Evolutionary conservation across 1,140 invertebrate genomes (phyloP).

Genomic region (Lepidurus couesii): DNA sequence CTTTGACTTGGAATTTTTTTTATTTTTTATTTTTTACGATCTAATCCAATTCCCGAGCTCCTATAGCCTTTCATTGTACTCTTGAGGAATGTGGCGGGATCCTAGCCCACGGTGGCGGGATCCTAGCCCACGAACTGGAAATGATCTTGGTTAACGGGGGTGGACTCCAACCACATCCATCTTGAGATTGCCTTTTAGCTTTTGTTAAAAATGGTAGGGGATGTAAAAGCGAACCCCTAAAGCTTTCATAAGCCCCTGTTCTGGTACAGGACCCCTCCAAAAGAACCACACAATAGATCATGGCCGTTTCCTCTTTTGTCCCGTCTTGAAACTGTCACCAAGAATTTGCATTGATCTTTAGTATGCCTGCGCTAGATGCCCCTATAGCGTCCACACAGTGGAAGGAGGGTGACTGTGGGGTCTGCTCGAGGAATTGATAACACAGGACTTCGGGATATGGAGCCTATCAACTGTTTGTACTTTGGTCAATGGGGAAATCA

Average conservation of each 20-base stretch:
- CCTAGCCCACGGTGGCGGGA: no score
- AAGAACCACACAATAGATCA: slow-evolving; percentile 9
- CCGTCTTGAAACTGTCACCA: slow-evolving; percentile 9
- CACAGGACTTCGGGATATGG: no score
- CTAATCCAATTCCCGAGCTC: no score
- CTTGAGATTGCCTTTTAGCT: slow-evolving; percentile 4
- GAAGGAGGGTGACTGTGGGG: no score
- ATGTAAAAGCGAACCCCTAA: not conserved
- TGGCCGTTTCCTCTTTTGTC: not conserved
- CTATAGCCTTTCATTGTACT: no score
- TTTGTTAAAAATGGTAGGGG: not conserved
- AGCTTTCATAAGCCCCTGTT: not conserved
- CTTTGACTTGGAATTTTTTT: no score
- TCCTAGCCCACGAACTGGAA: not conserved
- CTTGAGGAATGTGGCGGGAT: no score
- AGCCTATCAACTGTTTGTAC: no score
- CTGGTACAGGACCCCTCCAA: not conserved
- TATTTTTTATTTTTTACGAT: no score
- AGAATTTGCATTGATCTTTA: not conserved
- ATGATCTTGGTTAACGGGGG: not conserved
- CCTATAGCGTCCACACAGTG: not conserved
- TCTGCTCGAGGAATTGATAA: no score
- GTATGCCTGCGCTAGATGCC: not conserved
- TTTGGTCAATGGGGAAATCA: no score
- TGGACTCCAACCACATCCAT: not conserved